Evolutionary conservation across 1,140 invertebrate species (phyloP), one percentile per base, ranked within the genome.

Genomic region (Drosophila albomicans): DNA sequence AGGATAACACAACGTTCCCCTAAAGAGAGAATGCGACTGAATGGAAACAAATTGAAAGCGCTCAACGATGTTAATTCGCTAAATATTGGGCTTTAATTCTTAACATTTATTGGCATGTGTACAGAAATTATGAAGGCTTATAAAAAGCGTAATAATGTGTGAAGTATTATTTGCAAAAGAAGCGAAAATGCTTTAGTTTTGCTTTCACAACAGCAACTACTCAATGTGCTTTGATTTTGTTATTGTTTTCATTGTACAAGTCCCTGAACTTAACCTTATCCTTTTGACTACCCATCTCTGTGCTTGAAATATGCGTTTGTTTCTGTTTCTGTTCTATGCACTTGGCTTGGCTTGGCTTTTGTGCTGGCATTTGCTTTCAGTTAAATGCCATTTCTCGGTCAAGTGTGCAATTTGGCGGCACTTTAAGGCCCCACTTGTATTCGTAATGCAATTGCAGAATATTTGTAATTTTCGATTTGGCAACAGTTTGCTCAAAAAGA

Each of bases 401-500:
- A 56, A 15, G 13, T 56, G 52, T 13, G 32, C 52, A 56, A 38
- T 56, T 38, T 35, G 6, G 15, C 11, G 30, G n/a, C n/a, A 16
- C 6, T 64, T 64, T 51, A 52, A 52, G 62, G 35, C 7, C 16
- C 16, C 32, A 43, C 11, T 51, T 57, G 28, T 16, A 43, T 3
- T 51, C 45, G 28, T 11, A n/a, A 35, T 68, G 48, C 48, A 61
- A 68, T 57, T 68, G 25, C 10, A 11, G 32, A 16, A 35, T 38
- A 30, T 63, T 30, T 30, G 32, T 28, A 38, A 38, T 49, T 62
- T 68, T 69, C 58, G 35, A 69, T 75, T 63, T 68, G 41, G 38
- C 41, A 52, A 10, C 35, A 32, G 32, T 80, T 78, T 45, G 74
- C 7, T 1, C 68, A 68, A 13, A 52, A 72, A 78, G 73, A 38